Evolutionary conservation across 2,797 vertebrate species (phyloP).

Genomic region (Aldrovandia affinis): DNA sequence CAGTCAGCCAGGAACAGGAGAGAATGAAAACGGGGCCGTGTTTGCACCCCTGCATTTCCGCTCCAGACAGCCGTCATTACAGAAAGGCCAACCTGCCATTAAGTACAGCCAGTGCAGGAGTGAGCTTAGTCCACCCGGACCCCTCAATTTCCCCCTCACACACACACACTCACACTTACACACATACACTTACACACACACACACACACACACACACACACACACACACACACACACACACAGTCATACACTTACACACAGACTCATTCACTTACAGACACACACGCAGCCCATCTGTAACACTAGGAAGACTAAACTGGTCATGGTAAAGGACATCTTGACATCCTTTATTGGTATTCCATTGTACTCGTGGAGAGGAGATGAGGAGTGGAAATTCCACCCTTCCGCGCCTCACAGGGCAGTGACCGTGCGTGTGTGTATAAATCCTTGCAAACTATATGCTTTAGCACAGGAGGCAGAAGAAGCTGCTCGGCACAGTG

Average conservation of each 20-base stretch:
- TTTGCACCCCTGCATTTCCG: not conserved
- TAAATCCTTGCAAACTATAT: not conserved
- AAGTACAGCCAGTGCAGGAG: not conserved
- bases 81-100: not conserved
- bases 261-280: not conserved
- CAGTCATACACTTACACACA: too few relatives aligned
- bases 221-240: not conserved
- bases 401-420: not conserved
- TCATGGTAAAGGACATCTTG: not conserved
- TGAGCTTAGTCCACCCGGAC: not conserved
- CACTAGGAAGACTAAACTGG: not conserved
- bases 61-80: slow-evolving; percentile 13
- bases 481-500: not conserved
- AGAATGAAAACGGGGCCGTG: not conserved
- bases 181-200: not conserved
- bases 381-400: too few relatives aligned
- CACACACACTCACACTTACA: not conserved
- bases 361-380: not conserved
- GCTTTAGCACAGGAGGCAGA: not conserved
- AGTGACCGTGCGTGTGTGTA: slow-evolving; percentile 12
- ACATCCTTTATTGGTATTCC: slow-evolving; percentile 4
- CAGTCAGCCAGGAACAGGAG: not conserved
- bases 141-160: not conserved
- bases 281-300: not conserved
- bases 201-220: not conserved